phyloP scores from a whole-genome alignment of 2,113 vertebrate species.

The Struthio camelus region DNA sequence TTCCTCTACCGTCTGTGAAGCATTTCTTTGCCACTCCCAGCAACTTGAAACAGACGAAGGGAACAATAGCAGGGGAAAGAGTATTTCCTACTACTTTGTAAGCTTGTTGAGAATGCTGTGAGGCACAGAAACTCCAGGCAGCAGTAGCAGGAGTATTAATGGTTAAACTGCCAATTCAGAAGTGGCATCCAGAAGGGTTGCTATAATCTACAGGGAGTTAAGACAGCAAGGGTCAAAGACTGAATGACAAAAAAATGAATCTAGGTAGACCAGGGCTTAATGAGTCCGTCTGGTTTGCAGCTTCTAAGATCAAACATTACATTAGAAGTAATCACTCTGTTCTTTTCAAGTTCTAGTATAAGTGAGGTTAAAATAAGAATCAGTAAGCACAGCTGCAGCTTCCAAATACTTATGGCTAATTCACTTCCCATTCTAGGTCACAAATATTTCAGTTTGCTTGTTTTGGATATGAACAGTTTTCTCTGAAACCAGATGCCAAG shows the following conservation, averaged over 20 bases:
- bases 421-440: slow-evolving; percentile 33
- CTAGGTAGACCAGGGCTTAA: background rate
- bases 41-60: background rate
- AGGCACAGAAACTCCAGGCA: background rate
- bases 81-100: background rate
- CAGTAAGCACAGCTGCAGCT: slow-evolving; percentile 52
- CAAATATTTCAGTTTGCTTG: background rate
- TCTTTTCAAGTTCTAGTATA: slow-evolving; percentile 19
- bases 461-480: background rate
- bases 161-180: background rate
- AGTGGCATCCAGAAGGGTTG: background rate
- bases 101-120: background rate
- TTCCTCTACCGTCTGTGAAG: background rate
- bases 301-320: background rate
- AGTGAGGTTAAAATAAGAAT: slow-evolving; percentile 45
- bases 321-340: background rate
- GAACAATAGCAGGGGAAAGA: background rate
- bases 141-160: background rate
- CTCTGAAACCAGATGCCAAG: slow-evolving; percentile 1
- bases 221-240: slow-evolving; percentile 27
- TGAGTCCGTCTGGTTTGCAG: background rate
- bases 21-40: background rate
- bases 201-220: slow-evolving; percentile 3
- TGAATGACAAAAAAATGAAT: background rate
- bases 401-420: background rate